Evolutionary conservation across 2,113 vertebrate genomes (phyloP).

Genomic region (Tachysurus vachellii): DNA sequence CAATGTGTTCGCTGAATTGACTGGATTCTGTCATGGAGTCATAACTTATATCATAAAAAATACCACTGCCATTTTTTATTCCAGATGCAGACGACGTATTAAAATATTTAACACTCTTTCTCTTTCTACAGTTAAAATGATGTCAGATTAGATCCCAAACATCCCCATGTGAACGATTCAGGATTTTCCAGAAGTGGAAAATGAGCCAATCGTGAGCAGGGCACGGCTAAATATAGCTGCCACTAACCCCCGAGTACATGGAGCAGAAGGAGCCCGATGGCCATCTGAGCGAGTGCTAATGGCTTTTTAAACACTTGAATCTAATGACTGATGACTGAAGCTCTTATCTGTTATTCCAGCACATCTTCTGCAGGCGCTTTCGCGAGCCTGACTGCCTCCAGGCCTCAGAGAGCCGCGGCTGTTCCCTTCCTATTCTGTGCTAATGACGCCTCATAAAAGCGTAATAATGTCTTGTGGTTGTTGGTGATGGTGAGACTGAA

Average conservation of each 20-base stretch:
- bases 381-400: conserved; percentile 43
- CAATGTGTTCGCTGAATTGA: neutral
- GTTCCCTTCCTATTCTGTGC: neutral
- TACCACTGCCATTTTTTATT: neutral
- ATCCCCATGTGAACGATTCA: neutral
- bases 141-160: neutral
- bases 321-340: conserved; percentile 58
- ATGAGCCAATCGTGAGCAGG: neutral
- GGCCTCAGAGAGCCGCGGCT: conserved; percentile 4
- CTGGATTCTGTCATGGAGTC: neutral
- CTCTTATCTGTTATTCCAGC: conserved; percentile 64
- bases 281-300: conserved; percentile 64
- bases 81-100: too few species aligned
- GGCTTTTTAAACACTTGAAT: conserved; percentile 65
- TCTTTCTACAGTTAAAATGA: too few species aligned
- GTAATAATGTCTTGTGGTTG: neutral
- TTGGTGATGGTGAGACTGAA: neutral
- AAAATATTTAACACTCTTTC: too few species aligned
- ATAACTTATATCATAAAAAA: neutral
- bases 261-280: conserved; percentile 29
- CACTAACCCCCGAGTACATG: conserved; percentile 6
- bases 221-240: conserved; percentile 23
- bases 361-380: conserved; percentile 52
- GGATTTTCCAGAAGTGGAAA: conserved; percentile 21
- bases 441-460: neutral